Conservation (phyloP, 2,113 vertebrate species). For the Rhinolophus sinicus region DNA sequence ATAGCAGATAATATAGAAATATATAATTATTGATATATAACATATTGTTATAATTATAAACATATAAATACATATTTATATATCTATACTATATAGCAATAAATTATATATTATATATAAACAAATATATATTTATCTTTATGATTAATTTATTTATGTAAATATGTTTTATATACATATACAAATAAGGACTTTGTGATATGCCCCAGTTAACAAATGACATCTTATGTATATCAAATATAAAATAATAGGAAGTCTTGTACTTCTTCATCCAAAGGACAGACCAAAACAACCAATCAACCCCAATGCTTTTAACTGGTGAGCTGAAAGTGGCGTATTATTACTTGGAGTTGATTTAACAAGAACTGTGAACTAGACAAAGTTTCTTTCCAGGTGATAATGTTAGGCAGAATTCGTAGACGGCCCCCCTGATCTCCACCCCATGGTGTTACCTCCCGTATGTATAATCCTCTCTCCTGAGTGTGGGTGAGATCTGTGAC, state of each 20-base stretch:
- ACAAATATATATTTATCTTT: not conserved
- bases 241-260: conserved; percentile 12
- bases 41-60: not conserved
- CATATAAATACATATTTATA: not conserved
- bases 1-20: not conserved
- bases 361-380: not conserved
- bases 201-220: not conserved
- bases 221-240: not conserved
- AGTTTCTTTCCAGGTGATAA: conserved; percentile 16
- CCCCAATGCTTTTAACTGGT: not conserved
- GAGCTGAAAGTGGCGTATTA: not conserved
- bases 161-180: not conserved
- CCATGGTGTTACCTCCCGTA: not conserved
- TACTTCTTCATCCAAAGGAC: conserved; percentile 49
- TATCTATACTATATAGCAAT: not conserved
- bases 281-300: not conserved
- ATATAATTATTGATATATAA: not conserved
- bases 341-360: not conserved
- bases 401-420: not conserved
- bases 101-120: not conserved
- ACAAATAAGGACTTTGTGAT: not conserved
- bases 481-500: not conserved
- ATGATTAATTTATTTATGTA: not conserved
- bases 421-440: not conserved
- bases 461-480: not conserved